Base-by-base conservation (phyloP, 2,797 vertebrate species). In the Lerista edwardsae region DNA sequence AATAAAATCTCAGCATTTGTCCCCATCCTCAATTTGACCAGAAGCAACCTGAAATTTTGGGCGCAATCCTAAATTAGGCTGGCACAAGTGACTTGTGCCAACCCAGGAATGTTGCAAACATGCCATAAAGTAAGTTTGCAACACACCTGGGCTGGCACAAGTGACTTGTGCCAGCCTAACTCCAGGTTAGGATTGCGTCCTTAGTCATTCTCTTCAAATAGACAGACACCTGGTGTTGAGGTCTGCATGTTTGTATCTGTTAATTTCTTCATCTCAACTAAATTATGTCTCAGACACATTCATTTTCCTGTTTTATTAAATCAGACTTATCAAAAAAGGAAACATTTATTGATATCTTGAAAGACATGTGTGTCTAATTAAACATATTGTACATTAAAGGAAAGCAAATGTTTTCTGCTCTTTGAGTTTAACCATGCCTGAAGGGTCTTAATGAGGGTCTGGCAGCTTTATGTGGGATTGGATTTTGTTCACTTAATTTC, bases 281-380 rank as follows among this genome's bases (percentile, higher is more conserved):
- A 94, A 94, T 88, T 86, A 92, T 62, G 84, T 92, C 92, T 94
- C 92, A 88, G 92, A 91, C 91, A 80, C 44, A 73, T 64, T 65
- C 29, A 25, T 86, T 89, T 87, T 89, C 92, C 83, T 12, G 64
- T 88, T 90, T 92, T 92, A 94, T 94, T 94, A 94, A 95, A 92
- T 91, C 90, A 94, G 92, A 91, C 83, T 86, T 91, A 94, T 94
- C 93, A 27, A 94, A 89, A 94, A 95, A 93, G 88, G 92, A 95
- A 94, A 92, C 84, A 78, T 95, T 93, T 94, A 96, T 94, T 94
- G 95, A 91, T 94, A 92, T 91, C 93, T 94, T 95, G 90, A 86
- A 94, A 94, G 91, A 91, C 3, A 14, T 86, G 88, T 89, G 80
- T 59, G 31, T 92, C 92, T 95, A 93, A 96, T 96, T 95, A 93